phyloP scores from a whole-genome alignment of 2,113 vertebrate genomes.

The Fregetta grallaria region DNA sequence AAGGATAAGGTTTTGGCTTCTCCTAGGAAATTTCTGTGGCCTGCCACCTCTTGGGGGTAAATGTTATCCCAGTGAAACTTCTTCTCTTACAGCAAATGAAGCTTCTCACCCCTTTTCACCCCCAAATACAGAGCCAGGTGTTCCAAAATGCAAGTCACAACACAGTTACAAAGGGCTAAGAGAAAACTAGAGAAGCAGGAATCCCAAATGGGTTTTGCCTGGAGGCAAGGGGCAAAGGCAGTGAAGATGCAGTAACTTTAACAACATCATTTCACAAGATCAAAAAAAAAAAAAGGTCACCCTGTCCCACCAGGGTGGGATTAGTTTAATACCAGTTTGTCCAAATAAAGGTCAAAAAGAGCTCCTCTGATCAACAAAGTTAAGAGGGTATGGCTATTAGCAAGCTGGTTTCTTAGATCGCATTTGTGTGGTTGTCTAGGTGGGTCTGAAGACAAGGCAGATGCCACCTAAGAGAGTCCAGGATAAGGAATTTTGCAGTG shows the following conservation, averaged over 20 bases:
- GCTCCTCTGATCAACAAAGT: not conserved
- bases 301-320: not conserved
- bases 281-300: conserved; percentile 32
- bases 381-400: not conserved
- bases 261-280: conserved; percentile 19
- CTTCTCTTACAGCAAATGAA: not conserved
- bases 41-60: not conserved
- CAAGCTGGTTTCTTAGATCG: not conserved
- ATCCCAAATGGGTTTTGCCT: conserved; percentile 33
- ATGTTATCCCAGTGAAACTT: not conserved
- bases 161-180: not conserved
- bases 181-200: conserved; percentile 26
- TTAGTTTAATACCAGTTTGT: not conserved
- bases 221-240: not conserved
- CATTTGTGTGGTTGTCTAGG: not conserved
- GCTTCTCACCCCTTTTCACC: not conserved
- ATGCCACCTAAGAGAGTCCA: not conserved
- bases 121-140: not conserved
- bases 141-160: conserved; percentile 35
- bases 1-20: not conserved
- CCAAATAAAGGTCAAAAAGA: not conserved
- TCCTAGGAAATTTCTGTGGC: not conserved
- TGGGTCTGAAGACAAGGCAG: not conserved
- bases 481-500: not conserved
- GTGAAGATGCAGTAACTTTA: conserved; percentile 15